These are phyloP conservation scores for Picus viridis DNA, from an alignment of 2,797 vertebrate genomes.

Conservation along the genomic window DNA sequence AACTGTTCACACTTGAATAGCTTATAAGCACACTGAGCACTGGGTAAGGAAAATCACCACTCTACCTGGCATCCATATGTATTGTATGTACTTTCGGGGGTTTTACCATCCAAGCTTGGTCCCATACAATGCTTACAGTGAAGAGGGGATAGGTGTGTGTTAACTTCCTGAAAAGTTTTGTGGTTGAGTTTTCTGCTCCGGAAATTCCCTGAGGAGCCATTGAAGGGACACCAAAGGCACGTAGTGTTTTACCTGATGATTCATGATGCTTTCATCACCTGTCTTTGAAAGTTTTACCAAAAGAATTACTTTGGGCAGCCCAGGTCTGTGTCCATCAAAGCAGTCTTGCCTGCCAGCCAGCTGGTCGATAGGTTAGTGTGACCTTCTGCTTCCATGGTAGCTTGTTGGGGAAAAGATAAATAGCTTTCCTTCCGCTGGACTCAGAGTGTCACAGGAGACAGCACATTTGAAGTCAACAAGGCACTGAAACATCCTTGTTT, in stretches of 20 bases:
- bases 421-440: not conserved
- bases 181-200: not conserved
- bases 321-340: not conserved
- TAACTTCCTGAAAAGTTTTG: not conserved
- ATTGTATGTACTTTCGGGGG: not conserved
- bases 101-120: not conserved
- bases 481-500: not conserved
- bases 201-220: not conserved
- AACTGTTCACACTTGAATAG: not conserved
- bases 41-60: not conserved
- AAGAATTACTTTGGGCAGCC: not conserved
- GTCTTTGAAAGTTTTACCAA: not conserved
- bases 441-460: not conserved
- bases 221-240: not conserved
- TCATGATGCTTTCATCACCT: not conserved
- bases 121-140: not conserved
- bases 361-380: accelerated
- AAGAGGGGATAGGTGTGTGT: not conserved
- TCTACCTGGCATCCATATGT: not conserved
- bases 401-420: not conserved
- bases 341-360: not conserved
- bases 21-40: not conserved
- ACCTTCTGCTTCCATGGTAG: not conserved
- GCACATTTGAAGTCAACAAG: not conserved
- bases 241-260: not conserved